Evolutionary conservation across 2,113 vertebrate species (phyloP).

Genomic region (Accipiter cooperii): DNA sequence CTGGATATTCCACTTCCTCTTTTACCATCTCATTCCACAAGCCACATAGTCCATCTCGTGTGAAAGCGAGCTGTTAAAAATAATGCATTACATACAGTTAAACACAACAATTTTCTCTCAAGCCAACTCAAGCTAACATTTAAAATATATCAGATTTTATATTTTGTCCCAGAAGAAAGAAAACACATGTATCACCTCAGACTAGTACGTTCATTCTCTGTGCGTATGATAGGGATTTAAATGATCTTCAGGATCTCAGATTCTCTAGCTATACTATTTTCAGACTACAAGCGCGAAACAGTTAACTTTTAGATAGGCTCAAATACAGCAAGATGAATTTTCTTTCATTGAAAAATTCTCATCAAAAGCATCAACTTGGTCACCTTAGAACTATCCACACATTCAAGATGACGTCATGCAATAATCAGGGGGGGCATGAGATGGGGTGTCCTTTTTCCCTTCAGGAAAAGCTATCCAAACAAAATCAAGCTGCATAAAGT

Average conservation of each 20-base stretch:
- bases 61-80: slow-evolving; percentile 87
- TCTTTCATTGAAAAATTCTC: background rate
- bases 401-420: background rate
- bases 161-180: background rate
- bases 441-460: background rate
- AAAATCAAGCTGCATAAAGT: background rate
- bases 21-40: slow-evolving; percentile 99
- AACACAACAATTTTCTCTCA: background rate
- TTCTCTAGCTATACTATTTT: background rate
- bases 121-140: background rate
- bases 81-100: background rate
- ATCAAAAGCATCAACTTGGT: background rate
- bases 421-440: background rate
- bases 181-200: background rate
- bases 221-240: background rate
- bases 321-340: background rate
- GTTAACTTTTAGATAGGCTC: background rate
- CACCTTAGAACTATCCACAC: background rate
- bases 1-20: no score
- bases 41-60: slow-evolving; percentile 91
- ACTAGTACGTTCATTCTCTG: background rate
- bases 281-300: background rate
- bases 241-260: background rate
- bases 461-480: background rate
- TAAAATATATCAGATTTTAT: background rate